These are phyloP conservation scores for Trichomycterus rosablanca DNA, from an alignment of 2,113 vertebrate genomes.

Conservation along the genomic window DNA sequence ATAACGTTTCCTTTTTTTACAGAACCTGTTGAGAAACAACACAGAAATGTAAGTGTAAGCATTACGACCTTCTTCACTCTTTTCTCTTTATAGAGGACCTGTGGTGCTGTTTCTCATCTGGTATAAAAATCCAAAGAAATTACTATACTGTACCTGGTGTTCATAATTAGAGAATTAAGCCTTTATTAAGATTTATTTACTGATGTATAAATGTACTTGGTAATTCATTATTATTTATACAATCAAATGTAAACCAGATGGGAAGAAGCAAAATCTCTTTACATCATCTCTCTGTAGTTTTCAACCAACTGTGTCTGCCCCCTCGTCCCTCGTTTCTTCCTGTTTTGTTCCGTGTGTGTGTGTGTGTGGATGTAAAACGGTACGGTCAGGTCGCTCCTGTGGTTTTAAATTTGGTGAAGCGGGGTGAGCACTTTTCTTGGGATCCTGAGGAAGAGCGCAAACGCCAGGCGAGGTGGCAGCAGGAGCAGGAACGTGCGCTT, in stretches of 20 bases:
- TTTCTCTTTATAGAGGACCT: constrained; percentile 7
- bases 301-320: constrained; percentile 64
- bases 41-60: constrained; percentile 58
- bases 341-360: constrained; percentile 37
- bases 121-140: background rate
- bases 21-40: constrained; percentile 56
- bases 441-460: constrained; percentile 94
- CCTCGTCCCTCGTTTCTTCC: constrained; percentile 53
- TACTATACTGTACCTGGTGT: background rate
- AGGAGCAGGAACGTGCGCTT: constrained; percentile 90
- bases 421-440: constrained; percentile 87
- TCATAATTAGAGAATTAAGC: too few relatives aligned
- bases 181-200: too few relatives aligned
- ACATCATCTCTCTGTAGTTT: constrained; percentile 50
- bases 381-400: constrained; percentile 61
- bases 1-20: constrained; percentile 14
- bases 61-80: background rate
- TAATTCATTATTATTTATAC: background rate
- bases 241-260: constrained; percentile 18
- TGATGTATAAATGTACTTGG: too few relatives aligned
- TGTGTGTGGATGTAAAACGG: constrained; percentile 42
- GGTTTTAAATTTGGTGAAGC: constrained; percentile 67
- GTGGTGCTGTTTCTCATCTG: constrained; percentile 48
- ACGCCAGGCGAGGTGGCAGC: constrained; percentile 93
- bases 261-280: constrained; percentile 7